Base-by-base conservation (phyloP, 2,113 vertebrate genomes). In the Choloepus hoffmanni region DNA sequence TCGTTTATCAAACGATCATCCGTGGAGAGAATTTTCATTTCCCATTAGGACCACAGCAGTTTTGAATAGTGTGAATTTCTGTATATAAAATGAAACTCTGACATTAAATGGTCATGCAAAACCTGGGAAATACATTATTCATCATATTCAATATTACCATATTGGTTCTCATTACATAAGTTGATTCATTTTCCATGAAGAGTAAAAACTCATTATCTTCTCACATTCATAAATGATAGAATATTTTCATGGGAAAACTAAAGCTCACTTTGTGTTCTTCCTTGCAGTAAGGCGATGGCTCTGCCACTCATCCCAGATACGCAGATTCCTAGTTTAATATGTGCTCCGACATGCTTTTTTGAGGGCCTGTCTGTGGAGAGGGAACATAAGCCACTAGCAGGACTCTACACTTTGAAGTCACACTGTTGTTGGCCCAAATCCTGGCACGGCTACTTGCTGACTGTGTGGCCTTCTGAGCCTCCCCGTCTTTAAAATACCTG, bases 371-470 rank as follows among this genome's bases (percentile, higher is more conserved):
- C 12, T 82, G 74, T 14, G 50, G 62, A 77, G n/a, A 67, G 33
- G 28, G 85, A 58, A 18, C 65, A 21, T n/a, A n/a, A 28, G 3
- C 23, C 43, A 21, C 70, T 33, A 55, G 62, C 62, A 83, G 65
- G 36, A 93, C 33, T 50, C 14, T 76, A 67, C 78, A 67, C 40
- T 94, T 92, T 93, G 74, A 45, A 79, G 53, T 77, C 87, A 58
- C 1, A 53, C 67, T 81, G 45, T 86, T 93, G 73, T 93, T 84
- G 65, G 73, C 95, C 93, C 65, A 45, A n/a, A 40, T 90, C 55
- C 77, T 90, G 53, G 55, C 70, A 12, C 24, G 48, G 43, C 21
- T 48, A 67, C 88, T 94, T 88, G 83, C 82, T 85, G 36, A 28
- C 45, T 65, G 24, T 74, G 48, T 84, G 58, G 36, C 85, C 63